These are phyloP conservation scores for Phocoena phocoena DNA, from an alignment of 2,113 vertebrate species.

Conservation along the genomic window DNA sequence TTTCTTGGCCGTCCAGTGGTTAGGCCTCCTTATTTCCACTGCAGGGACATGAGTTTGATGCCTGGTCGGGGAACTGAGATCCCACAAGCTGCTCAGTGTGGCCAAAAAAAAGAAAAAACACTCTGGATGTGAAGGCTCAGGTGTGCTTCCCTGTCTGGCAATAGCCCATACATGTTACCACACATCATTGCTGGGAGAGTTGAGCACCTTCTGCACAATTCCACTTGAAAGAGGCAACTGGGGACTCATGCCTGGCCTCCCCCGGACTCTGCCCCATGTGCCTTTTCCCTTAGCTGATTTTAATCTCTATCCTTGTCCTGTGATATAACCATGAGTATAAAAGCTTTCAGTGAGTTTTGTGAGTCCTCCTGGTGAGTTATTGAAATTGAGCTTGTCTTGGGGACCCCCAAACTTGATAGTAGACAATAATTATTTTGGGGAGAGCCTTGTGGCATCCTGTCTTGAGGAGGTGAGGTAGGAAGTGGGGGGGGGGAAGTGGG, in stretches of 20 bases:
- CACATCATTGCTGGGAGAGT: background rate
- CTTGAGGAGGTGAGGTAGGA: background rate
- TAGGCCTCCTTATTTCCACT: no score
- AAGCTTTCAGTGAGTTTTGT: background rate
- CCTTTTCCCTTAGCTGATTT: background rate
- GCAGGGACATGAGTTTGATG: no score
- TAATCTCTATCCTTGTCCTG: background rate
- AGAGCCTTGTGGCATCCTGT: background rate
- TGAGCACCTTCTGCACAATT: no score
- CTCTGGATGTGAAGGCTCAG: background rate
- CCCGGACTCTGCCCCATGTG: fast-evolving
- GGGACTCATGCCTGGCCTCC: fast-evolving
- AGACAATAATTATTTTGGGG: background rate
- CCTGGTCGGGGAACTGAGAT: no score
- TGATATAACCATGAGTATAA: background rate
- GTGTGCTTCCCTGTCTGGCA: background rate
- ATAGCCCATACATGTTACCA: no score
- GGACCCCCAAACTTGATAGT: background rate
- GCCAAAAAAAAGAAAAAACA: no score
- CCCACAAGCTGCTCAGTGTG: no score
- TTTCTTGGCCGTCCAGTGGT: no score
- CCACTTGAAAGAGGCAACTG: background rate
- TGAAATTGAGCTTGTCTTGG: background rate
- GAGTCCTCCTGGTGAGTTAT: background rate
- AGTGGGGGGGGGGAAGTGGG: background rate